These are phyloP conservation scores for Bettongia penicillata DNA, from an alignment of 2,113 vertebrate species.

Conservation along the genomic window DNA sequence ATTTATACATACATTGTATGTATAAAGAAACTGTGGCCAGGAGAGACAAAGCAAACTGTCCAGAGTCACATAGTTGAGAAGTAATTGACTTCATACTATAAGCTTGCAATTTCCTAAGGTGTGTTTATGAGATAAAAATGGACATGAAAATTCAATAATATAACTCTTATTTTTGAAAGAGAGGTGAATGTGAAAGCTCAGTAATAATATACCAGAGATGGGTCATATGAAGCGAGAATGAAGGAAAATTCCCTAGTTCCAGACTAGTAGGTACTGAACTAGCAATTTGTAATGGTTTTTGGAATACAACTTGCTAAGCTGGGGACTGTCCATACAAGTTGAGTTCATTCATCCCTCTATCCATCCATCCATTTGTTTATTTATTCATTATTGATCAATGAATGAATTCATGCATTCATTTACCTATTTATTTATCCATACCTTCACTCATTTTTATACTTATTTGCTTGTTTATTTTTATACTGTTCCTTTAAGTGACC, in stretches of 20 bases:
- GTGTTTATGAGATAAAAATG: neutral
- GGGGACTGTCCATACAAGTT: neutral
- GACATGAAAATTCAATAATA: neutral
- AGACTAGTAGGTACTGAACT: neutral
- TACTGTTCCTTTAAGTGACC: neutral
- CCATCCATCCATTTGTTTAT: no score
- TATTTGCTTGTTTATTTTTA: neutral
- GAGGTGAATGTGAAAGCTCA: neutral
- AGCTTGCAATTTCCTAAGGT: neutral
- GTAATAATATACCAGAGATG: neutral
- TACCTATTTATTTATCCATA: neutral
- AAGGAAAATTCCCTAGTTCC: neutral
- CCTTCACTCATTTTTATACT: neutral
- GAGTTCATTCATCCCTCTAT: neutral
- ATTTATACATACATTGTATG: no score
- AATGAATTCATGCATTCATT: no score
- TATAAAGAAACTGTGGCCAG: neutral
- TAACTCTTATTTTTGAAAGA: neutral
- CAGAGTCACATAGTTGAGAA: neutral
- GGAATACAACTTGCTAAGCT: neutral
- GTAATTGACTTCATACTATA: neutral
- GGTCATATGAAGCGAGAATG: neutral
- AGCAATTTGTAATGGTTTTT: neutral
- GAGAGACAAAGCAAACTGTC: neutral
- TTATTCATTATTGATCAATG: no score